phyloP scores from a whole-genome alignment of 2,797 vertebrate species.

The Gymnothorax reevesii region DNA sequence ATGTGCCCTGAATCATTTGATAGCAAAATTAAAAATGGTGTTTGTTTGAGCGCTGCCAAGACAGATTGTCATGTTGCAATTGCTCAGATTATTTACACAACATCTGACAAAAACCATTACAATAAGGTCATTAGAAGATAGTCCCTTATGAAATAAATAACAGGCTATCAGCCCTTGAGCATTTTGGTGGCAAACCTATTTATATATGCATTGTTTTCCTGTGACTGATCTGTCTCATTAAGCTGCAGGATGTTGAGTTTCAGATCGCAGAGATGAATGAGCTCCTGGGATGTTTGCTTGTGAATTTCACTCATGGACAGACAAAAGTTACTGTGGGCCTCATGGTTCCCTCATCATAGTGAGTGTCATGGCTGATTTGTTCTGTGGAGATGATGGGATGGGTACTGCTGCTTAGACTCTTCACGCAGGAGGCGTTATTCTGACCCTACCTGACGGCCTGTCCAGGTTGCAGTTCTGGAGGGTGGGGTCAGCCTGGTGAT shows the following conservation, averaged over 20 bases:
- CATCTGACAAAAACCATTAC: not conserved
- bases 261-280: constrained; percentile 37
- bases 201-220: not conserved
- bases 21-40: not conserved
- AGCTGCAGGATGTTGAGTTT: constrained; percentile 13
- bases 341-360: constrained; percentile 30
- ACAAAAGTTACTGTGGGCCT: not conserved
- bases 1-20: too few species aligned
- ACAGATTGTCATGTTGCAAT: constrained; percentile 8
- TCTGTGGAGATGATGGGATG: constrained; percentile 45
- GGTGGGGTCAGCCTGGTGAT: constrained; percentile 81
- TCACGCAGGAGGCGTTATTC: constrained; percentile 23
- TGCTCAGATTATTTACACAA: not conserved
- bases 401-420: constrained; percentile 38
- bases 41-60: not conserved
- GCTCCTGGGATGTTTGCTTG: not conserved
- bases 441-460: constrained; percentile 86
- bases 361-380: constrained; percentile 42
- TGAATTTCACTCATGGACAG: not conserved
- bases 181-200: not conserved
- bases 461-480: constrained; percentile 88
- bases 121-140: constrained; percentile 11
- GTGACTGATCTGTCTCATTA: not conserved
- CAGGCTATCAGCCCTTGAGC: not conserved
- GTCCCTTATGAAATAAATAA: not conserved